Base-by-base conservation (phyloP, 2,113 vertebrate genomes). In the Toxotes jaculatrix region DNA sequence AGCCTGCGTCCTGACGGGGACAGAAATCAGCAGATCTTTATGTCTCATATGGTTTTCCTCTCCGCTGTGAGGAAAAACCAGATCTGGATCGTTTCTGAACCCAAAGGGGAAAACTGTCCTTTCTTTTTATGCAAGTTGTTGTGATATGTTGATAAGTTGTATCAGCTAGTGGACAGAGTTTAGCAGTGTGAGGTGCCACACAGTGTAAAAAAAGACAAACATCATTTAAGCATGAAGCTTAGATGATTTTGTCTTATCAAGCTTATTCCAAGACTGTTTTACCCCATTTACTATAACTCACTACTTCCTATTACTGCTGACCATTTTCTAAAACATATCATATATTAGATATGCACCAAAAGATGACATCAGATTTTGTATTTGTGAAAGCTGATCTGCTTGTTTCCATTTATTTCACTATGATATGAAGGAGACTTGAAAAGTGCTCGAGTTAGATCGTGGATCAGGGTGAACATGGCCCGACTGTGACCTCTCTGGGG, bases 161-260 rank as follows among this genome's bases (percentile, higher is more conserved):
- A 43, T 72, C 68, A 65, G 69, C 31, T 49, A 49, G 61, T 49
- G 77, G 53, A 69, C 74, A 79, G 68, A 63, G 74, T 78, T 80
- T 72, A 42, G 40, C 60, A 60, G 47, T 71, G 77, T 56, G 66
- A 61, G 71, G 49, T n/a, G 70, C 66, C 61, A 59, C 53, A 14
- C 36, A 17, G 38, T 27, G 27, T 27, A 27, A 27, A 27, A 27
- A 27, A 27, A 27, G 27, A 27, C 27, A 27, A 27, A 23, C 45
- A 55, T 71, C 31, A 59, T n/a, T 4, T 27, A 36, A 45, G 7
- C 17, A 42, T 59, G 13, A 71, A 75, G 49, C 32, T 13, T 14
- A 31, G 19, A 38, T 60, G 13, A 36, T 49, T 67, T 73, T n/a
- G 53, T 70, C 56, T 38, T 53, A n/a, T 38, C 7, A 45, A 69